Conservation (phyloP, 1,140 invertebrate species). For the Linepithema humile region DNA sequence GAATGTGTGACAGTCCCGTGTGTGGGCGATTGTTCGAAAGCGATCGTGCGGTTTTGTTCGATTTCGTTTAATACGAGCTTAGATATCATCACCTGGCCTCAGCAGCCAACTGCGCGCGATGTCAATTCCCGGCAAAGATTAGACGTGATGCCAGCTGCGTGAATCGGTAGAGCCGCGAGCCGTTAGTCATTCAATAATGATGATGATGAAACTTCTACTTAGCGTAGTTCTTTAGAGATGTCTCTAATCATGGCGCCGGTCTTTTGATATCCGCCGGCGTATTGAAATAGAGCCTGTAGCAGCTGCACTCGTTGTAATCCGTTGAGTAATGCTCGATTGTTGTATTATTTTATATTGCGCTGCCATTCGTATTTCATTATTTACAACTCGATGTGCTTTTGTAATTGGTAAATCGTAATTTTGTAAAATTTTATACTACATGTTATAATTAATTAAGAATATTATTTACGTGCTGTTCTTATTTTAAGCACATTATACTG, state of each 20-base stretch:
- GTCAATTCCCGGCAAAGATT: slow-evolving; percentile 19
- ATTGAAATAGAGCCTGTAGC: not conserved
- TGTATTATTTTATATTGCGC: too few species aligned
- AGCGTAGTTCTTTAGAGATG: slow-evolving; percentile 30
- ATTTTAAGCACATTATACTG: too few species aligned
- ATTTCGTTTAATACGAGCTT: not conserved
- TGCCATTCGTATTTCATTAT: too few species aligned
- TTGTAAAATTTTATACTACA: not conserved
- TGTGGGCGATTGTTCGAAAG: not conserved
- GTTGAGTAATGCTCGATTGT: too few species aligned
- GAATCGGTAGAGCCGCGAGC: slow-evolving; percentile 15
- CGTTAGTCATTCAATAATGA: slow-evolving; percentile 44
- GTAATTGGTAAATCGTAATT: too few species aligned
- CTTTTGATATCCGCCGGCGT: slow-evolving; percentile 19
- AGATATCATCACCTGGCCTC: slow-evolving; percentile 16
- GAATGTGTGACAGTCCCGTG: not conserved
- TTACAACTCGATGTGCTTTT: not conserved
- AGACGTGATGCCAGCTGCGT: slow-evolving; percentile 29
- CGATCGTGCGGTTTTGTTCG: not conserved
- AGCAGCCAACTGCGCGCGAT: not conserved
- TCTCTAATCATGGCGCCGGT: slow-evolving; percentile 10
- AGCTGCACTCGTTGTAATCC: not conserved
- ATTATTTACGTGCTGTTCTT: too few species aligned
- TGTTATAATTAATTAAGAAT: too few species aligned
- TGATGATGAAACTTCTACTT: slow-evolving; percentile 23